phyloP scores from a whole-genome alignment of 2,113 vertebrate genomes.

The Cettia cetti region DNA sequence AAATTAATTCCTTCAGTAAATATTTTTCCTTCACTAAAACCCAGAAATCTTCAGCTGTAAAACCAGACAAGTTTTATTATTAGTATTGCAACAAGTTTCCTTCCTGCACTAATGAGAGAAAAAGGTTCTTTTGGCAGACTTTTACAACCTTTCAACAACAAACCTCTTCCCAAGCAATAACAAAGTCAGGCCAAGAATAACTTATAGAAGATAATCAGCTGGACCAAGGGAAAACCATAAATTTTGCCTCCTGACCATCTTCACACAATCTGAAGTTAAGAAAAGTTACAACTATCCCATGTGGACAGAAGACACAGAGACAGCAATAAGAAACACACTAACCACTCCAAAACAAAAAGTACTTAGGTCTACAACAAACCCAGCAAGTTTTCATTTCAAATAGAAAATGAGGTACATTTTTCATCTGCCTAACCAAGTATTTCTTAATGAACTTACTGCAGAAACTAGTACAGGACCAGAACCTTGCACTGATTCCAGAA shows the following conservation, averaged over 20 bases:
- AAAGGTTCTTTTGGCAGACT: background rate
- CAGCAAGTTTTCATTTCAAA: background rate
- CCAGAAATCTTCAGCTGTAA: background rate
- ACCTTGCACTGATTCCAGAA: background rate
- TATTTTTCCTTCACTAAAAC: slow-evolving; percentile 9
- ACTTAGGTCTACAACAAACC: background rate
- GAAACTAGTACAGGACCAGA: background rate
- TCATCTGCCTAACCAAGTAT: background rate
- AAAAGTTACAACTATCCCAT: background rate
- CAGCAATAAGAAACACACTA: background rate
- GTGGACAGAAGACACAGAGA: background rate
- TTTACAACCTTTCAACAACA: background rate
- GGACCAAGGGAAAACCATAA: background rate
- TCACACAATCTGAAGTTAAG: background rate
- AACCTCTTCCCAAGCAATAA: background rate
- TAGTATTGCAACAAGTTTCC: background rate
- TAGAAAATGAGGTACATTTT: background rate
- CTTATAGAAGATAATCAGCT: background rate
- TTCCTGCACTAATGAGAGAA: background rate
- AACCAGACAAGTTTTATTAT: background rate
- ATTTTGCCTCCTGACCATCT: background rate
- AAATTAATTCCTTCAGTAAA: background rate
- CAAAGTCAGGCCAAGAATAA: background rate
- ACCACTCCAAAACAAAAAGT: background rate
- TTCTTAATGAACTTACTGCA: background rate